Percentiles rank a stretch among this genome's conserved stretches.
Conservation (phyloP, 2,888 invertebrate genomes). For the Lathronympha strigana region DNA sequence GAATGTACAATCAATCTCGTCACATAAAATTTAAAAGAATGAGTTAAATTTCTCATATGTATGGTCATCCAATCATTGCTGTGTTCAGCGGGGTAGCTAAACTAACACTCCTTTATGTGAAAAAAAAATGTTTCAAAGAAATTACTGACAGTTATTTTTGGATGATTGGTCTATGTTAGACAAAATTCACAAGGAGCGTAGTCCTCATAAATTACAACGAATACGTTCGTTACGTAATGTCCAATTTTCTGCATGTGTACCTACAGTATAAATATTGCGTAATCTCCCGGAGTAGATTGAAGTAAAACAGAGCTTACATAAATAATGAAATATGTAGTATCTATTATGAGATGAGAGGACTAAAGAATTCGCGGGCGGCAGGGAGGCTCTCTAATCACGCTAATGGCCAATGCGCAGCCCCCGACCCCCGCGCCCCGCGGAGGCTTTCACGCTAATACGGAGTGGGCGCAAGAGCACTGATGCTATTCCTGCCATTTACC, state of each 20-base stretch:
- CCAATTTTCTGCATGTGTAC: conserved; percentile 44
- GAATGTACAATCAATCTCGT: too few relatives aligned
- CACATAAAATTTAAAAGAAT: too few relatives aligned
- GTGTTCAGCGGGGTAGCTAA: too few relatives aligned
- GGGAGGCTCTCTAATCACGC: conserved; percentile 80
- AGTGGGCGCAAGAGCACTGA: conserved; percentile 67
- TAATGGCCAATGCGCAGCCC: conserved; percentile 83
- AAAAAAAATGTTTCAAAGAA: too few relatives aligned
- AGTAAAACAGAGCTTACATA: conserved; percentile 80
- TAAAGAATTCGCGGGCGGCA: conserved; percentile 78
- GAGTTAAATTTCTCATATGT: too few relatives aligned
- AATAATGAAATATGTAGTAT: conserved; percentile 83
- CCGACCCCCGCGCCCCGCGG: conserved; percentile 53
- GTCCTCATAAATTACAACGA: not conserved
- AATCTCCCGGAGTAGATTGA: conserved; percentile 70
- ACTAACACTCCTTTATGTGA: too few relatives aligned
- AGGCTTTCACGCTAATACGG: conserved; percentile 79
- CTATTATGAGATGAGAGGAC: conserved; percentile 79
- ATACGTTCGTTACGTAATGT: not conserved
- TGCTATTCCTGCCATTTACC: not conserved
- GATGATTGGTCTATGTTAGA: not conserved
- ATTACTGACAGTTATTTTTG: not conserved
- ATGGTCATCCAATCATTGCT: too few relatives aligned
- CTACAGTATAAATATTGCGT: conserved; percentile 63
- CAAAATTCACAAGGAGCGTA: not conserved